Base-by-base conservation (phyloP, 2,113 vertebrate species). In the Pygoscelis adeliae region DNA sequence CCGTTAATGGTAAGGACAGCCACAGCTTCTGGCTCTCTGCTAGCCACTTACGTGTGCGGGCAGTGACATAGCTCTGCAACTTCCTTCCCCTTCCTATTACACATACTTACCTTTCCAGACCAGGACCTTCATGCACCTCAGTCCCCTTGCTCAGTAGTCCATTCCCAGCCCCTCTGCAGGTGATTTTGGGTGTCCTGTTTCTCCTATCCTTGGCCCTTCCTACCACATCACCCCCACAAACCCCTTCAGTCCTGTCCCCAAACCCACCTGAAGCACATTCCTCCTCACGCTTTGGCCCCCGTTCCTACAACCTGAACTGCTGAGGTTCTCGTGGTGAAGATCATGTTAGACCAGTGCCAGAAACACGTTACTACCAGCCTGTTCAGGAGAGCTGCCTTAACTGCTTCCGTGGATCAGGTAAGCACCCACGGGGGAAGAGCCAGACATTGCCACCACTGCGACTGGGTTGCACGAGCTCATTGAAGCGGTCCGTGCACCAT, bases 21-120 rank as follows among this genome's bases (percentile, higher is more conserved):
- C 55, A 90, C 50, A 71, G 70, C 30, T 76, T 26, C 70, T 71
- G 20, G 26, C 22, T 42, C n/a, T 49, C 62, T 69, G 63, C 47
- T 63, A 32, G n/a, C 29, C 0, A 1, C 47, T 83, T 26, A 42
- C 2, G 0, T 0, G 14, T 26, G 30, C 0, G 0, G 65, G 73
- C 50, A 82, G 40, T 2, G 6, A 74, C 34, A 42, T 0, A 66
- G 53, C 25, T 55, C 81, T 47, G 58, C 32, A 67, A 25, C 44
- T 55, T 90, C 70, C 74, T 71, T 58, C 50, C 26, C 59, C 36
- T 77, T 91, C 40, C 52, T 44, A 5, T 22, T 18, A 78, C 7
- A 26, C 9, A 38, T 30, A 67, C 34, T 23, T 40, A 50, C 16
- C 13, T 38, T 70, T 38, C 84, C 38, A 40, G 17, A 52, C 34